These are phyloP conservation scores for Acyrthosiphon pisum DNA, from an alignment of 1,140 invertebrate species.

Conservation along the genomic window DNA sequence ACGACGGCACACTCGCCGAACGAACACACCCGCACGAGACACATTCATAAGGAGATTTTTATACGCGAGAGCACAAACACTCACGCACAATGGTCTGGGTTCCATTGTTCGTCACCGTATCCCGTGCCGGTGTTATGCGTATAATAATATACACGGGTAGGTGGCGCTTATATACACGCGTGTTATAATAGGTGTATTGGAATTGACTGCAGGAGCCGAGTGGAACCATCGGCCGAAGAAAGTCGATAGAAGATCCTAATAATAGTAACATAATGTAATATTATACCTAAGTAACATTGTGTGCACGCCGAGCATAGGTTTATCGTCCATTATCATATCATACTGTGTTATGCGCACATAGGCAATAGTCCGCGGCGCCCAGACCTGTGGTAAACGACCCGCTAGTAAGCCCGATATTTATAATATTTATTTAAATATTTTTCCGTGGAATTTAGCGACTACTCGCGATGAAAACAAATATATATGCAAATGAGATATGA, in stretches of 20 bases:
- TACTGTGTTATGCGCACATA: not conserved
- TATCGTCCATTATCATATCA: not conserved
- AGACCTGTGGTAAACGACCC: not conserved
- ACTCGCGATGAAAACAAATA: constrained; percentile 24
- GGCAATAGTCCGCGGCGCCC: not conserved
- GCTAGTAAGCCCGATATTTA: not conserved
- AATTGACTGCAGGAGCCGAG: not conserved
- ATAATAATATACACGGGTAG: not conserved
- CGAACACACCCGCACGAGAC: constrained; percentile 21
- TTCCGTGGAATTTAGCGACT: constrained; percentile 9
- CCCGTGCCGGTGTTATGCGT: not conserved
- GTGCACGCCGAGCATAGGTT: no score
- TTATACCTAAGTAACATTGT: not conserved
- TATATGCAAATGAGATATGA: constrained; percentile 4
- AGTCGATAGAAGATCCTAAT: not conserved
- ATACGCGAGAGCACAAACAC: not conserved
- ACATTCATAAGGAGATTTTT: constrained; percentile 21
- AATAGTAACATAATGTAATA: not conserved
- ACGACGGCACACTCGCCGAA: not conserved
- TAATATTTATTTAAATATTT: constrained; percentile 8
- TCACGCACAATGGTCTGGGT: not conserved
- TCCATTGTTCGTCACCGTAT: not conserved
- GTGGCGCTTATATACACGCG: not conserved
- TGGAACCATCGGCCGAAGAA: not conserved
- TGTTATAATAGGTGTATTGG: not conserved